phyloP scores from a whole-genome alignment of 2,797 vertebrate species.

The Poeciliopsis gracilis region DNA sequence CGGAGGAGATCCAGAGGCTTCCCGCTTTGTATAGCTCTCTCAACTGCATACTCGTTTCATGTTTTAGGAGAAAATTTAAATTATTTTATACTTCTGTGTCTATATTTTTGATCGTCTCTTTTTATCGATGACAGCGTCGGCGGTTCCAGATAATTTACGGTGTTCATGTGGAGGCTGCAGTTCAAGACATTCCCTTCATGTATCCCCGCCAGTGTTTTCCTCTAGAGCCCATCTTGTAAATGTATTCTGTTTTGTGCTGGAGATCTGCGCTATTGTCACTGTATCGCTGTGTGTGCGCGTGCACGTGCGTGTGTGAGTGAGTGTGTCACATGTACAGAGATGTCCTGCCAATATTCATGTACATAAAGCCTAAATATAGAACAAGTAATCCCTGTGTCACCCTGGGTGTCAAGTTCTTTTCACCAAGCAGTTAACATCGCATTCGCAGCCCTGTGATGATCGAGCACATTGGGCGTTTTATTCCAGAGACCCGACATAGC shows the following conservation, averaged over 20 bases:
- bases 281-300: constrained; percentile 71
- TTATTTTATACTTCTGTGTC: constrained; percentile 94
- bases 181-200: constrained; percentile 84
- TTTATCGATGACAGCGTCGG: constrained; percentile 87
- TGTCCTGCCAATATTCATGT: constrained; percentile 95
- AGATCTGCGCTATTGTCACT: constrained; percentile 89
- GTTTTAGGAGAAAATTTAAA: constrained; percentile 93
- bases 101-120: constrained; percentile 74
- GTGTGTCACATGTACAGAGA: constrained; percentile 95
- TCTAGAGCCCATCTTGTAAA: constrained; percentile 87
- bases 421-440: constrained; percentile 65
- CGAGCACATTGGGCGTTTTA: constrained; percentile 39
- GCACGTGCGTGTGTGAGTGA: constrained; percentile 68
- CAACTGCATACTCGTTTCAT: constrained; percentile 74
- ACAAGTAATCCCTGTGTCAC: constrained; percentile 86
- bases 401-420: constrained; percentile 82
- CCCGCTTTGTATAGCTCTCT: constrained; percentile 77
- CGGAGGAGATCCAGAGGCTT: constrained; percentile 59
- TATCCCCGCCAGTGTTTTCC: constrained; percentile 84
- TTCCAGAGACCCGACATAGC: constrained; percentile 32
- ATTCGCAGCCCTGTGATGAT: constrained; percentile 49
- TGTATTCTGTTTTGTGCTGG: constrained; percentile 88
- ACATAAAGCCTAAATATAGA: constrained; percentile 99
- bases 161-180: constrained; percentile 84
- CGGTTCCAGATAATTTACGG: constrained; percentile 72